Conservation (phyloP, 2,113 vertebrate genomes). For the Paramisgurnus dabryanus region DNA sequence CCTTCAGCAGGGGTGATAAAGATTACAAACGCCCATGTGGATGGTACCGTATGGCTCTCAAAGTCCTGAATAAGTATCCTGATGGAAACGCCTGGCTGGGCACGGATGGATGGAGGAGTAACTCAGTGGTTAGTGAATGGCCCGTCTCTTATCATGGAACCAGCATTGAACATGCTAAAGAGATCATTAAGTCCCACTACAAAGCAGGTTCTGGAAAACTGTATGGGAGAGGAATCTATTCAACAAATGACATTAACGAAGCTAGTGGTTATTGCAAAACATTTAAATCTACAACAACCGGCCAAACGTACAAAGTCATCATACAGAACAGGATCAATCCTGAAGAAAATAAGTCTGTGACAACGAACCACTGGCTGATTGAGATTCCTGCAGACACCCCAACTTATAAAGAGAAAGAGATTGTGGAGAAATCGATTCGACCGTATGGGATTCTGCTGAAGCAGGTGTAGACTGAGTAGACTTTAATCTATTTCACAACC, state of each 20-base stretch:
- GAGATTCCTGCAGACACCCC: constrained; percentile 28
- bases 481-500: no score
- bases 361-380: constrained; percentile 63
- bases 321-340: constrained; percentile 74
- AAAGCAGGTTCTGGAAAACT: accelerated
- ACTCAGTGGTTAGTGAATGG: constrained; percentile 57
- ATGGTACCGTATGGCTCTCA: constrained; percentile 64
- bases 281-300: constrained; percentile 62
- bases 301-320: constrained; percentile 63
- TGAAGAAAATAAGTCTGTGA: constrained; percentile 32
- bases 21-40: constrained; percentile 64
- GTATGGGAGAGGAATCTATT: constrained; percentile 66
- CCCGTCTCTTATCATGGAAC: constrained; percentile 70
- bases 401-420: constrained; percentile 38
- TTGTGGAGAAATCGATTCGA: constrained; percentile 63
- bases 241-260: constrained; percentile 56
- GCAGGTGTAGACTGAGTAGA: constrained; percentile 21
- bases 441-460: constrained; percentile 69
- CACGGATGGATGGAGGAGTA: background rate
- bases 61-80: constrained; percentile 55
- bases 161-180: constrained; percentile 59
- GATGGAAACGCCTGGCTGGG: constrained; percentile 66
- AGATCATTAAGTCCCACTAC: constrained; percentile 50
- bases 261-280: constrained; percentile 56
- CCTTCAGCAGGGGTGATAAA: constrained; percentile 58